Conservation (phyloP, 1,140 invertebrate species). For the Drosophila novamexicana region DNA sequence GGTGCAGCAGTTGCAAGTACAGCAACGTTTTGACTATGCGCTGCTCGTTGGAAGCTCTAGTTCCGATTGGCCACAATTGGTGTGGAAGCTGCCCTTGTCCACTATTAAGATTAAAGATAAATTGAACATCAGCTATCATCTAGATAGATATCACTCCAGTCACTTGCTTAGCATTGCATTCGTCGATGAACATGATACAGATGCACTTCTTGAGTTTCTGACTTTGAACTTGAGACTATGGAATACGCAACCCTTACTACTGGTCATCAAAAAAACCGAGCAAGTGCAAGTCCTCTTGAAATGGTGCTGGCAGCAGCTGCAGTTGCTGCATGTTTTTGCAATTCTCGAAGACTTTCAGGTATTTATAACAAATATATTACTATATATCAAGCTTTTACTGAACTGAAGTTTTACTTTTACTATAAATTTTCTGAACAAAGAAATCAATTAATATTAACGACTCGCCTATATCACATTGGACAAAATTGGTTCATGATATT, state of each 20-base stretch:
- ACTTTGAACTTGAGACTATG: slow-evolving; percentile 27
- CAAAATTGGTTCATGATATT: background rate
- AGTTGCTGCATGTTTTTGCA: slow-evolving; percentile 60
- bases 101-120: slow-evolving; percentile 40
- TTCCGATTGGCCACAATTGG: background rate
- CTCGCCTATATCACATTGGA: background rate
- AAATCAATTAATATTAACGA: too few species aligned
- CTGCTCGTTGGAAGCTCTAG: slow-evolving; percentile 23
- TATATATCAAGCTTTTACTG: too few species aligned
- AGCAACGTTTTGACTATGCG: slow-evolving; percentile 48
- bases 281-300: slow-evolving; percentile 29
- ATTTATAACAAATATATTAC: background rate
- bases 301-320: slow-evolving; percentile 53
- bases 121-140: background rate
- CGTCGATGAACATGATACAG: slow-evolving; percentile 4
- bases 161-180: slow-evolving; percentile 45
- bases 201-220: slow-evolving; percentile 31
- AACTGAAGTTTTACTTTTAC: too few species aligned
- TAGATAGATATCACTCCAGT: slow-evolving; percentile 22
- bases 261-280: slow-evolving; percentile 24
- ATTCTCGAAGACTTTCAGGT: slow-evolving; percentile 60
- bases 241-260: slow-evolving; percentile 45
- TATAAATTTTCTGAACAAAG: too few species aligned
- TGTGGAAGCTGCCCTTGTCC: slow-evolving; percentile 41
- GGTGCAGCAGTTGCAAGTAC: slow-evolving; percentile 14